Evolutionary conservation across 2,888 invertebrate genomes (phyloP).

Genomic region (Dynastes tityus): DNA sequence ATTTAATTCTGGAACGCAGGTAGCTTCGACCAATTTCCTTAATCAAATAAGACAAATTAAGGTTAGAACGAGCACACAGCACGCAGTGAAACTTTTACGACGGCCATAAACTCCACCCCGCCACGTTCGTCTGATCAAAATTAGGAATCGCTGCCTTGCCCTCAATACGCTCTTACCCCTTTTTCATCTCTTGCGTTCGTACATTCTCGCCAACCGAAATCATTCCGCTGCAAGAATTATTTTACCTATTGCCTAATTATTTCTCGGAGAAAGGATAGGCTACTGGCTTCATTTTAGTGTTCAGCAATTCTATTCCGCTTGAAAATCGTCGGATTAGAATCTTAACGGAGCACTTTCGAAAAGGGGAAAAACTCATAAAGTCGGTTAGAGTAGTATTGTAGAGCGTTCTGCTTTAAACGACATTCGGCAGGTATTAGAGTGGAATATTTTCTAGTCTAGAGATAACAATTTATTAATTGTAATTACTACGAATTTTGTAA

Average conservation of each 20-base stretch:
- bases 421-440: too few species aligned
- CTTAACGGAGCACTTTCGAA: not conserved
- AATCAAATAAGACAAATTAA: conserved; percentile 51
- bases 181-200: conserved; percentile 3
- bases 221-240: conserved; percentile 14
- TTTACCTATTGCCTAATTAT: conserved; percentile 27
- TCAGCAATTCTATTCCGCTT: conserved; percentile 10
- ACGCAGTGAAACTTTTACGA: conserved; percentile 45
- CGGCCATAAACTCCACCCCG: conserved; percentile 27
- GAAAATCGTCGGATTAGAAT: conserved; percentile 17
- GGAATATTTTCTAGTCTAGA: too few species aligned
- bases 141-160: conserved; percentile 22
- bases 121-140: conserved; percentile 35
- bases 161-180: conserved; percentile 13
- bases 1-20: conserved; percentile 1
- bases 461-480: too few species aligned
- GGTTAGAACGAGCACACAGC: conserved; percentile 34
- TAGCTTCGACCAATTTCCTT: conserved; percentile 42
- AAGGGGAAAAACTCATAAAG: conserved; percentile 1
- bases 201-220: not conserved
- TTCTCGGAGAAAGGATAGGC: not conserved
- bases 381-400: not conserved
- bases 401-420: too few species aligned
- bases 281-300: conserved; percentile 10
- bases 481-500: too few species aligned